Conservation (phyloP, 2,888 invertebrate species). For the Aporophyla nigra region DNA sequence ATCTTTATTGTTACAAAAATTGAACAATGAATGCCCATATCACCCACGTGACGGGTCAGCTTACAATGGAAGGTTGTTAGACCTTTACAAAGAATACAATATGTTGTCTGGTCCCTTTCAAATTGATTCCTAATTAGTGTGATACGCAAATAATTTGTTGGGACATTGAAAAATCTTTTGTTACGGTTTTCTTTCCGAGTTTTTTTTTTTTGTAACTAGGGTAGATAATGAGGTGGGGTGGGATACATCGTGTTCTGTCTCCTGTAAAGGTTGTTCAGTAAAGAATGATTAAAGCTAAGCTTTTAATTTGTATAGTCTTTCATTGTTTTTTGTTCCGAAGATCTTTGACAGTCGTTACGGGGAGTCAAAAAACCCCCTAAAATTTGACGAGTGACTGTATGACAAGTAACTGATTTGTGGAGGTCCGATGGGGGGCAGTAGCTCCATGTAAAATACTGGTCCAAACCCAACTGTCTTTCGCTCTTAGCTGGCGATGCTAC, state of each 20-base stretch:
- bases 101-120: constrained; percentile 82
- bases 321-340: not conserved
- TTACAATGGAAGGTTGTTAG: constrained; percentile 71
- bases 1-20: constrained; percentile 58
- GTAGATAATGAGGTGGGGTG: constrained; percentile 38
- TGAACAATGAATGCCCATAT: constrained; percentile 61
- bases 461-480: not conserved
- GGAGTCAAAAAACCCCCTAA: too few relatives aligned
- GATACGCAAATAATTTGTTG: constrained; percentile 75
- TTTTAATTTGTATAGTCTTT: constrained; percentile 18
- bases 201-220: constrained; percentile 29
- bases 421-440: too few relatives aligned
- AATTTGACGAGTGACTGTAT: too few relatives aligned
- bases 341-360: too few relatives aligned
- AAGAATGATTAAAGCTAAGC: constrained; percentile 1
- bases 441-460: too few relatives aligned
- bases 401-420: too few relatives aligned
- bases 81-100: constrained; percentile 82
- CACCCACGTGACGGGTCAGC: constrained; percentile 69
- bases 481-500: not conserved
- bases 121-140: constrained; percentile 85
- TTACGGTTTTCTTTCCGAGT: constrained; percentile 33
- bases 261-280: not conserved
- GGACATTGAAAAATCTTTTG: constrained; percentile 62
- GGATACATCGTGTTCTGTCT: constrained; percentile 4